Evolutionary conservation across 2,797 vertebrate genomes (phyloP), one percentile per base, ranked within the genome.

Genomic region (Schizopygopsis pylzovi): DNA sequence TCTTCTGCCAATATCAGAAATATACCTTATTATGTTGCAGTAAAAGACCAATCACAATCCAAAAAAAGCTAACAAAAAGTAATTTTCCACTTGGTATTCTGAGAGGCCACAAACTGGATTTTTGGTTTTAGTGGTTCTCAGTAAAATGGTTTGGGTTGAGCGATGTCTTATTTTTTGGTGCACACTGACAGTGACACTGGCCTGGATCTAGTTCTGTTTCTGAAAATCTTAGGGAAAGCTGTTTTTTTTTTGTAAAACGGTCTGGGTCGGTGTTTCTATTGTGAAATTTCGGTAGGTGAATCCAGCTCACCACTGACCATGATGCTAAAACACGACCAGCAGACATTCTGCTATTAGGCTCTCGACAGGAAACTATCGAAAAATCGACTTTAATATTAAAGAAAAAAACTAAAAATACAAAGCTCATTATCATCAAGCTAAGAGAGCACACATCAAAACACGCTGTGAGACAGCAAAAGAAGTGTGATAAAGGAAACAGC

Each of bases 291-390:
- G 87, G 93, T 92, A 92, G 93, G 95, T 95, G 95, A 95, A 93
- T 94, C 95, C 96, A 96, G 96, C 96, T 97, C 96, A 89, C 93
- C 91, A 33, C 91, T 89, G 92, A 90, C 90, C 92, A 93, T 94
- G 92, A 92, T 93, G 93, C 94, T 94, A 92, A 95, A 95, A 89
- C 90, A 93, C 93, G 93, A 92, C 93, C 94, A 92, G 90, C 93
- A 90, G 92, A 89, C 88, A 4, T 82, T 91, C 89, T 87, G 72
- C 91, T 82, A 82, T 88, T 3, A 84, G 81, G 90, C 90, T 88
- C 73, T 86, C 86, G 79, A 87, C 91, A 91, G 91, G 84, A 87
- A 81, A 89, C 93, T 91, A 86, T 90, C 83, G 78, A 82, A 84
- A 81, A 86, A 86, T 54, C 49, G 25, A 83, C 79, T 67, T 43